Base-by-base conservation (phyloP, 2,797 vertebrate species). In the Manis javanica region DNA sequence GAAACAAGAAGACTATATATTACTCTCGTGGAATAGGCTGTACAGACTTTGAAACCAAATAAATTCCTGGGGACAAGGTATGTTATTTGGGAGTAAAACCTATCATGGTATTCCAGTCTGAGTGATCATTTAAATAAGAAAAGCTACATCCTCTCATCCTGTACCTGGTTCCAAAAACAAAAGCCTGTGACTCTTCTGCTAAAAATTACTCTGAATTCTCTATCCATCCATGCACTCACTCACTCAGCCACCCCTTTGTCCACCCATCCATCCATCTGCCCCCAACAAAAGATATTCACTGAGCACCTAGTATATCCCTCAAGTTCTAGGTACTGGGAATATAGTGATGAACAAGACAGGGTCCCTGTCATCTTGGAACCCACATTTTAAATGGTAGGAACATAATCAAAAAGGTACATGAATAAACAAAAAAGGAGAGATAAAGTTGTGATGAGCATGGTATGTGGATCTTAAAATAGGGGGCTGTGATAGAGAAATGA, bases 141-240 rank as follows among this genome's bases (percentile, higher is more conserved):
- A 90, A 87, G 6, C n/a, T 53, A 5, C 13, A 61, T 3, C 4
- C 21, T 9, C 15, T 61, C 3, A 57, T 51, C 46, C n/a, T 66
- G 51, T 59, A 23, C 68, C n/a, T 79, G 24, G 7, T 87, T 93
- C 78, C 21, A 95, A 69, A 90, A 69, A 49, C 21, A 87, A 90
- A 34, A 82, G 53, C 19, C 49, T n/a, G 18, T 31, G 55, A 68
- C 7, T n/a, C 16, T n/a, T 21, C n/a, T 66, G n/a, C 14, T 83
- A 66, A 78, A 57, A 91, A 39, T 21, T 7, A 63, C 31, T 64
- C 59, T 34, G 31, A 12, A 77, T 81, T 19, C 71, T 46, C 46
- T 29, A 46, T 34, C 18, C 16, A 86, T 11, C 68, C n/a, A 90
- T 16, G 12, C 39, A 13, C 1, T 13, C 39, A 53, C 19, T 7